These are phyloP conservation scores for Tachystola acroxantha DNA, from an alignment of 2,888 invertebrate genomes.

Conservation along the genomic window DNA sequence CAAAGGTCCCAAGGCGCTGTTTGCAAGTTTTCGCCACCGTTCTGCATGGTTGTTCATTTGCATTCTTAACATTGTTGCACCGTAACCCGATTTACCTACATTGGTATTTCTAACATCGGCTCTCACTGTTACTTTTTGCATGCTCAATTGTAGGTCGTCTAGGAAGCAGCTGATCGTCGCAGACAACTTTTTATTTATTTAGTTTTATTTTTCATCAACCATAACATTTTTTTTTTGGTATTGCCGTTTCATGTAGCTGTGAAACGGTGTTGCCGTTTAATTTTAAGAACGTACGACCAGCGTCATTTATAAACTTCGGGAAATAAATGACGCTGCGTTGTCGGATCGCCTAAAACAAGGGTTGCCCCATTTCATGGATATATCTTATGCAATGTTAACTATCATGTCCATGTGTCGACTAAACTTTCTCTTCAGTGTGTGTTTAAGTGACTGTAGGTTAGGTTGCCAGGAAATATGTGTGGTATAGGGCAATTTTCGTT, in stretches of 20 bases:
- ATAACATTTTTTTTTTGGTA: slow-evolving; percentile 40
- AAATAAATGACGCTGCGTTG: slow-evolving; percentile 48
- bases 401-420: slow-evolving; percentile 74
- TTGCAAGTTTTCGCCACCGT: slow-evolving; percentile 63
- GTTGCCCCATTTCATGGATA: slow-evolving; percentile 78
- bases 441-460: slow-evolving; percentile 58
- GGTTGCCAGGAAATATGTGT: slow-evolving; percentile 73
- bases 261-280: slow-evolving; percentile 40
- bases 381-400: slow-evolving; percentile 70
- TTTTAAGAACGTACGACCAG: slow-evolving; percentile 47
- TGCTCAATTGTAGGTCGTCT: slow-evolving; percentile 64
- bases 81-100: slow-evolving; percentile 67
- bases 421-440: slow-evolving; percentile 71
- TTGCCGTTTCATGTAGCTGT: slow-evolving; percentile 37
- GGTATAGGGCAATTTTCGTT: slow-evolving; percentile 78
- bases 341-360: slow-evolving; percentile 67
- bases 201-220: slow-evolving; percentile 40
- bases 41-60: slow-evolving; percentile 76
- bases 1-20: slow-evolving; percentile 43
- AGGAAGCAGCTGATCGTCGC: slow-evolving; percentile 35
- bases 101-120: slow-evolving; percentile 62
- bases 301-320: slow-evolving; percentile 34
- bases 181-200: slow-evolving; percentile 31
- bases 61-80: slow-evolving; percentile 71
- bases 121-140: slow-evolving; percentile 60